phyloP scores from a whole-genome alignment of 2,797 vertebrate species.

The Heterohyrax brucei region DNA sequence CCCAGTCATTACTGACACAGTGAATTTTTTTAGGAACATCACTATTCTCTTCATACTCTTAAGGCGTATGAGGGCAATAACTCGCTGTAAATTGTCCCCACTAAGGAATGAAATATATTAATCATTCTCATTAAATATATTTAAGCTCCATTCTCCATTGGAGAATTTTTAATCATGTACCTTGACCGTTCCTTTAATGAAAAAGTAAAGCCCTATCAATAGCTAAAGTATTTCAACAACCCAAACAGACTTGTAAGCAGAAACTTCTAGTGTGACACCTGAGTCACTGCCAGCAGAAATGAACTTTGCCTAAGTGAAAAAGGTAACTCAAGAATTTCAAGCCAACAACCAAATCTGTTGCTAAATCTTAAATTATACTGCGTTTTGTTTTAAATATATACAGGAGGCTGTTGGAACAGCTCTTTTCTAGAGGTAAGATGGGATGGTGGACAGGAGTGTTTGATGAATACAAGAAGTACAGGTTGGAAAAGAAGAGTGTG shows the following conservation, averaged over 20 bases:
- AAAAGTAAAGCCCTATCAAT: background rate
- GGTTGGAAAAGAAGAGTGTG: no score
- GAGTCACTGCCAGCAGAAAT: background rate
- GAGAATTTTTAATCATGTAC: background rate
- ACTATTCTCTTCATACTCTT: conserved; percentile 42
- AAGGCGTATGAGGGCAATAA: background rate
- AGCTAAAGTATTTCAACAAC: conserved; percentile 44
- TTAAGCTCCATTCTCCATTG: conserved; percentile 5
- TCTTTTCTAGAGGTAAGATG: no score
- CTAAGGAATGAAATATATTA: background rate
- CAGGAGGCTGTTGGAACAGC: no score
- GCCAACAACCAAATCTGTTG: no score
- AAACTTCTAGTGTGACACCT: background rate
- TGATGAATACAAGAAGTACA: no score
- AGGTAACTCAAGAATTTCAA: conserved; percentile 16
- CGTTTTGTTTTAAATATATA: background rate
- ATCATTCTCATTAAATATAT: no score
- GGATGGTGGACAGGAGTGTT: no score
- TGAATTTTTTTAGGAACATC: background rate
- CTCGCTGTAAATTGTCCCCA: background rate
- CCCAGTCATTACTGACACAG: background rate
- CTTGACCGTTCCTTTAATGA: conserved; percentile 32
- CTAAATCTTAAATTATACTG: background rate
- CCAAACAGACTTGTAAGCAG: background rate
- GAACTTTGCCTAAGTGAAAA: conserved; percentile 41